A percentile compares a stretch with the other conserved stretches of the same genome.
Evolutionary conservation across 2,113 vertebrate species (phyloP).

Genomic region (Tylochromis polylepis): DNA sequence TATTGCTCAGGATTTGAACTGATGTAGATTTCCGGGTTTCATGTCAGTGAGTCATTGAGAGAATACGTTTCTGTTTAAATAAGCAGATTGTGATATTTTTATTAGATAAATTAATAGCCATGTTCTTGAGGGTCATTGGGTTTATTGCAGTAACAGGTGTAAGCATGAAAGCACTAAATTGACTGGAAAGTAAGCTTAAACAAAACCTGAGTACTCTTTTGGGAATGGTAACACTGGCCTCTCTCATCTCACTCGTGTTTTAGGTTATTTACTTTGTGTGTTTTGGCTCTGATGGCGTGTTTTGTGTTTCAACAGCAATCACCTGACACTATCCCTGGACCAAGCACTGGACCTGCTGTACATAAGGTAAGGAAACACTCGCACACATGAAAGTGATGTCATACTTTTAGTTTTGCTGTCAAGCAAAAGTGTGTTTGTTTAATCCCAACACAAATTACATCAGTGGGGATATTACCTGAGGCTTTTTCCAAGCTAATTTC

Average conservation of each 20-base stretch:
- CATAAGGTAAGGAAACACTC: slow-evolving; percentile 63
- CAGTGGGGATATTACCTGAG: slow-evolving; percentile 15
- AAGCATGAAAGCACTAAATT: not conserved
- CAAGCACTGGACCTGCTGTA: slow-evolving; percentile 61
- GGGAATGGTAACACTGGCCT: slow-evolving; percentile 32
- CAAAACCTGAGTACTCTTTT: slow-evolving; percentile 20
- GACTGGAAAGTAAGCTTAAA: not conserved
- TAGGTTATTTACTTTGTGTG: slow-evolving; percentile 27
- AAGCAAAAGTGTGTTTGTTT: slow-evolving; percentile 40
- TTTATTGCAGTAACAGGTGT: not conserved
- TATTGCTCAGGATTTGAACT: not conserved
- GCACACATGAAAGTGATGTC: slow-evolving; percentile 34
- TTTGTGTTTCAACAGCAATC: slow-evolving; percentile 72
- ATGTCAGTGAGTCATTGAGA: not conserved
- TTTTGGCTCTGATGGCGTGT: slow-evolving; percentile 40
- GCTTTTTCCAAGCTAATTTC: slow-evolving; percentile 9
- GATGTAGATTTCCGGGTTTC: not conserved
- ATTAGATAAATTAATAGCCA: not conserved
- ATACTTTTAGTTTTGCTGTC: slow-evolving; percentile 11
- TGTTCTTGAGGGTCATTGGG: not conserved
- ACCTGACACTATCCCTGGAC: slow-evolving; percentile 76
- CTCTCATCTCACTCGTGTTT: slow-evolving; percentile 21
- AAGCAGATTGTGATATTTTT: not conserved
- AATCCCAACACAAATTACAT: slow-evolving; percentile 46
- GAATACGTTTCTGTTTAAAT: not conserved